phyloP scores from a whole-genome alignment of 2,888 invertebrate genomes.

The Cerastis rubricosa region DNA sequence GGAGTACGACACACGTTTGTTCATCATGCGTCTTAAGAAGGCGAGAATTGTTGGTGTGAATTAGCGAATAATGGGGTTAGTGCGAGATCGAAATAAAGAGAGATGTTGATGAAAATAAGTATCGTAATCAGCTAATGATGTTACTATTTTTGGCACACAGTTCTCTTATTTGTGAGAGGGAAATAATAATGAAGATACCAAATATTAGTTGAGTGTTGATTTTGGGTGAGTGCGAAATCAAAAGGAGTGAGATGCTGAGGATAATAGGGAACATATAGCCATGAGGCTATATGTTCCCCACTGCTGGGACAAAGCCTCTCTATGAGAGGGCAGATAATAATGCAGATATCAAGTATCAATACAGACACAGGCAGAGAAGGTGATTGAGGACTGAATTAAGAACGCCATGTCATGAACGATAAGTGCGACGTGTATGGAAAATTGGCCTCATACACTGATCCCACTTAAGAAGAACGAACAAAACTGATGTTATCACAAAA shows the following conservation, averaged over 20 bases:
- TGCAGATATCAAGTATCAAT: not conserved
- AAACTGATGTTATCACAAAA: slow-evolving; percentile 62
- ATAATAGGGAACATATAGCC: not conserved
- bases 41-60: not conserved
- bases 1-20: slow-evolving; percentile 60
- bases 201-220: not conserved
- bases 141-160: not conserved
- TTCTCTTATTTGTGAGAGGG: not conserved
- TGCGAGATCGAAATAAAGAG: not conserved
- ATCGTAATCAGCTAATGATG: not conserved
- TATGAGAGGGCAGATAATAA: not conserved
- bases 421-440: slow-evolving; percentile 3
- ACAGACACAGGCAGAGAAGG: not conserved
- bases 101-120: not conserved
- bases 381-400: not conserved
- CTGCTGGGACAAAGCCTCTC: not conserved
- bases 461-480: slow-evolving; percentile 36
- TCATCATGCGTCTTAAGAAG: slow-evolving; percentile 42
- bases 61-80: not conserved
- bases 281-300: not conserved
- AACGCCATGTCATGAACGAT: slow-evolving; percentile 4
- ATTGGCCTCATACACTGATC: slow-evolving; percentile 13
- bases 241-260: not conserved
- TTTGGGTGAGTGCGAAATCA: not conserved
- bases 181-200: not conserved